phyloP scores from a whole-genome alignment of 53 echinoderm and acorn worm species.

The Temnopleurus reevesii region DNA sequence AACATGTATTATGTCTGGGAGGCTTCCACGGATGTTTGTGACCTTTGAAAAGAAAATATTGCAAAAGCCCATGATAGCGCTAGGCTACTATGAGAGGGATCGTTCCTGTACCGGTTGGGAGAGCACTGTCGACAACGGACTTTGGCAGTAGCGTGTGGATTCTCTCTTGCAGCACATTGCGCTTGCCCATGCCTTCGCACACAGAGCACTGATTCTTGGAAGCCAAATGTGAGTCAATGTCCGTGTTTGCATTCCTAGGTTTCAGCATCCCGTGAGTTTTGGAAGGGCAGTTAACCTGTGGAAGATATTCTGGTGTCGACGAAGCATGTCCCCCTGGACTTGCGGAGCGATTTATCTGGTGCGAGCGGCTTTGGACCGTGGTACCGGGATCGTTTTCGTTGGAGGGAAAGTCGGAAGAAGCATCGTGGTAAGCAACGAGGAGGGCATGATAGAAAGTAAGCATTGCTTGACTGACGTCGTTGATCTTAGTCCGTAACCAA shows the following conservation, averaged over 20 bases:
- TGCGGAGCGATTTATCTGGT: constrained; percentile 6
- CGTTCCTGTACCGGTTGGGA: neutral
- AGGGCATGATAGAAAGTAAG: constrained; percentile 80
- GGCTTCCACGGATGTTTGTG: too few relatives aligned
- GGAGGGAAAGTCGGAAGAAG: neutral
- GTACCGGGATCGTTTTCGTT: neutral
- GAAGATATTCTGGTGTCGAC: neutral
- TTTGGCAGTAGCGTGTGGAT: constrained; percentile 21
- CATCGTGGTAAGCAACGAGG: constrained; percentile 68
- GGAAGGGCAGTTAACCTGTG: neutral
- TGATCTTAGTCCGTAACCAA: constrained; percentile 34
- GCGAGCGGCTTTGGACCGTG: neutral
- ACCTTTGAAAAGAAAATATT: too few relatives aligned
- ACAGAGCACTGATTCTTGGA: constrained; percentile 27
- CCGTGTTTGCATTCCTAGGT: neutral
- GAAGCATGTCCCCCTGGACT: neutral
- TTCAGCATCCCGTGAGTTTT: neutral
- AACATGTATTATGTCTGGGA: too few relatives aligned
- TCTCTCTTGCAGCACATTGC: neutral
- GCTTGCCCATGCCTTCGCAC: constrained; percentile 7
- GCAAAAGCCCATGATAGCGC: too few relatives aligned
- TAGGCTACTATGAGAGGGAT: constrained; percentile 41
- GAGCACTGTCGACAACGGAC: neutral
- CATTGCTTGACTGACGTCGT: constrained; percentile 54
- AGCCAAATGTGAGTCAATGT: neutral